phyloP scores from a whole-genome alignment of 2,113 vertebrate genomes.

The Pogonocichla stellata region DNA sequence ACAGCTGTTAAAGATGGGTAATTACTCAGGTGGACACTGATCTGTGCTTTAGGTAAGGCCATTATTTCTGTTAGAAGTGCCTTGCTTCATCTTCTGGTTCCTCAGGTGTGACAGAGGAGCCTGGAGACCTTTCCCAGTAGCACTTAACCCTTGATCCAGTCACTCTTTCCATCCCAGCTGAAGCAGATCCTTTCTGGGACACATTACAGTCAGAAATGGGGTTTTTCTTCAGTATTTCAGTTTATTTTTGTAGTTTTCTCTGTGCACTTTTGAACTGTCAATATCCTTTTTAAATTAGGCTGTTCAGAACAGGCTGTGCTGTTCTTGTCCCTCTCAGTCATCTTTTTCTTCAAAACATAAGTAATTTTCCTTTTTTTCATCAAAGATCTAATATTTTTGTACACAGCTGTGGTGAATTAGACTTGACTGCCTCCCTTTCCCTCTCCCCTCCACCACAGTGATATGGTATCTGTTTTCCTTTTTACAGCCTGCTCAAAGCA shows the following conservation, averaged over 20 bases:
- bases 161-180: neutral
- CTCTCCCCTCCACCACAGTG: neutral
- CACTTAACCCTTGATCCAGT: neutral
- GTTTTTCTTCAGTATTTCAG: neutral
- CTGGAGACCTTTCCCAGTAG: neutral
- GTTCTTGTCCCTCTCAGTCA: slow-evolving; percentile 10
- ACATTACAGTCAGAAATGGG: neutral
- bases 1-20: neutral
- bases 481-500: slow-evolving; percentile 4
- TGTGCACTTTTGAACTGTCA: slow-evolving; percentile 17
- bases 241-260: slow-evolving; percentile 3
- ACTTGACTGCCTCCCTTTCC: neutral
- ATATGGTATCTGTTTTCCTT: neutral
- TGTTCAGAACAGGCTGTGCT: slow-evolving; percentile 40
- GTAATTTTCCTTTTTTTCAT: neutral
- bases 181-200: neutral
- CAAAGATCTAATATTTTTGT: slow-evolving; percentile 11
- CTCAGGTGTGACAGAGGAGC: neutral
- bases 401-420: slow-evolving; percentile 54
- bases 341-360: neutral
- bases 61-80: neutral
- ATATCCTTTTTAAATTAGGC: neutral
- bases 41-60: neutral
- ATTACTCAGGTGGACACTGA: neutral
- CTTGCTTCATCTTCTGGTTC: neutral